Evolutionary conservation across 2,888 invertebrate genomes (phyloP), one percentile per base, ranked within the genome.

Genomic region (Teleogryllus oceanicus): DNA sequence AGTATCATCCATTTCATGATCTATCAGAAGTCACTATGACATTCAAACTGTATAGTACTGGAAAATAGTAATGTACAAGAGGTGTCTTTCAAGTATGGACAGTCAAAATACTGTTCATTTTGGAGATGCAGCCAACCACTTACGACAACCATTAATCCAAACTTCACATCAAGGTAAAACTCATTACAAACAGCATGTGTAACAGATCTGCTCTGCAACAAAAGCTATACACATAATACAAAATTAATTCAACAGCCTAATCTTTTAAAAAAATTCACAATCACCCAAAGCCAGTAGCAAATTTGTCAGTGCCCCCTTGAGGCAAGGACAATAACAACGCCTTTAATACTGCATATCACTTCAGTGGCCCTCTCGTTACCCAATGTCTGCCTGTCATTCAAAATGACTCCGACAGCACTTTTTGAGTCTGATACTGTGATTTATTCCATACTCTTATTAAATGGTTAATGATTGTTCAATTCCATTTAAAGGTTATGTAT

Each of bases 21-120:
- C 62, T 62, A 62, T 62, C 62, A 62, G 62, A 62, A 62, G 62
- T 62, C 62, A 62, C 62, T 62, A 62, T 62, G 62, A 62, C 62
- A 62, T 62, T 62, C 37, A 62, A 62, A 62, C 62, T 62, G 62
- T 62, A 62, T 62, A 62, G 62, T 62, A 62, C 62, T 62, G 62
- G 62, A 62, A 62, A 62, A 62, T 62, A 62, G 62, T 62, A 62
- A 62, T 62, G 62, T 62, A 62, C 62, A 62, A 62, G 62, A 62
- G 62, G 62, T 62, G 62, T 62, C 62, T 62, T 62, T 62, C 62
- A 62, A 18, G 62, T 62, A 62, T 62, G 62, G 62, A 62, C 62
- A 62, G 62, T 62, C 62, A 62, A 62, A 62, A 62, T 62, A 62
- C 62, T 62, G 62, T 62, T 62, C 62, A 13, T 18, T 62, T 4